Evolutionary conservation across 2,888 invertebrate species (phyloP), one percentile per base, ranked within the genome.

Genomic region (Campaea margaritaria): DNA sequence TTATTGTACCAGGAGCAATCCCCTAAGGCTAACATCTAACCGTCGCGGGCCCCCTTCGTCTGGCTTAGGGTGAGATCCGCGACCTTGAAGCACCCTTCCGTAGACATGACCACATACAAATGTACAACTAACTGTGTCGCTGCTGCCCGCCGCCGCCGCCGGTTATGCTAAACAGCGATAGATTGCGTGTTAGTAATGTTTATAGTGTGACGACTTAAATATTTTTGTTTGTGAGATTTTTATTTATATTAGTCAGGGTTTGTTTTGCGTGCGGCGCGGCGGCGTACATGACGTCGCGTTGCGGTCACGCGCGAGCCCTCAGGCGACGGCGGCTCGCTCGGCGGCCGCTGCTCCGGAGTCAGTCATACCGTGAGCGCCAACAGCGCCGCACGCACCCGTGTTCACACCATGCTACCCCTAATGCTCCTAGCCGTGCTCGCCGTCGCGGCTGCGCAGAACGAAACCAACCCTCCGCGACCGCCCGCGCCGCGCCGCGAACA

Each of bases 401-500:
- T n/a, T 67, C 66, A 65, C 70, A 82, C 75, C 72, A 87, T 91
- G 90, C 74, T 85, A 64, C 72, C 81, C 67, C 66, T 87, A 68
- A 74, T 86, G 65, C 63, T 89, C 55, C 67, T 85, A 68, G 79
- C 81, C 73, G 75, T 79, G 68, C 78, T 86, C 76, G 89, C 87
- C 71, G 77, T 80, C 79, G 89, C 87, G 78, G 83, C 87, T 79
- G 89, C 89, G 69, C 87, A 87, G 68, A 84, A 85, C 78, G 85
- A 86, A 15, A 73, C 78, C 45, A 71, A 75, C 53, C 72, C 80
- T 27, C 78, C 83, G 72, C 83, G 80, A 52, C 74, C 82, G 14
- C 83, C 87, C 38, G 64, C 78, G 9, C 83, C 86, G 7, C 83
- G 86, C 57, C 88, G 90, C 58, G 91, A 93, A 76, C 94, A 94